phyloP scores from a whole-genome alignment of 1,140 invertebrate species.

The Ephestia elutella region DNA sequence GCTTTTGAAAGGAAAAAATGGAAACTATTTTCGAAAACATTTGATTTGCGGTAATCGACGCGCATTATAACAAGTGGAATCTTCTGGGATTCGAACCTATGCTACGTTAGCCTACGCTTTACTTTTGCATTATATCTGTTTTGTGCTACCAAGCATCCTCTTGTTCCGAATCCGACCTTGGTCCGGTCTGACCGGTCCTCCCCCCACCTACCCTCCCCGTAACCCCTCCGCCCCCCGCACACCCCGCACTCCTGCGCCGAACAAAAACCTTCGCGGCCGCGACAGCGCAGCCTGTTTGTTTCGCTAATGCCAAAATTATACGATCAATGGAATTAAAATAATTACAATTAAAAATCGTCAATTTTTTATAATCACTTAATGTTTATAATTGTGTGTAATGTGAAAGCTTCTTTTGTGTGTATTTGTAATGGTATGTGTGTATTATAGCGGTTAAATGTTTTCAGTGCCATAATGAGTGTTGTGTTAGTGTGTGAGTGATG shows the following conservation, averaged over 20 bases:
- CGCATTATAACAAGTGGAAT: too few relatives aligned
- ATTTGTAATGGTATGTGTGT: too few relatives aligned
- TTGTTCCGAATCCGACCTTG: constrained; percentile 1
- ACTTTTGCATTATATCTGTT: background rate
- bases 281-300: background rate
- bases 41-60: too few relatives aligned
- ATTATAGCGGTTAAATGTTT: too few relatives aligned
- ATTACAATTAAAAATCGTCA: background rate
- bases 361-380: background rate
- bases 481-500: constrained; percentile 25
- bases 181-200: constrained; percentile 26
- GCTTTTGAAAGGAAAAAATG: too few relatives aligned
- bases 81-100: too few relatives aligned
- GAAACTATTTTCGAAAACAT: too few relatives aligned
- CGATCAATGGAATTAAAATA: background rate
- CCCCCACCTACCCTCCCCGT: background rate
- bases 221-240: background rate
- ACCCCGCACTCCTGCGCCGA: constrained; percentile 2
- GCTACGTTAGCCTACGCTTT: too few relatives aligned
- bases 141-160: background rate
- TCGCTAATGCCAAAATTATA: constrained; percentile 5
- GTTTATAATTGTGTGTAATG: background rate
- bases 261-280: background rate
- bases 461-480: background rate
- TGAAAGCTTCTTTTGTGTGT: too few relatives aligned